A percentile compares a stretch with the other conserved stretches of the same genome.
These are phyloP conservation scores for Polydesmus complanatus DNA, from an alignment of 2,888 invertebrate species.

Conservation along the genomic window DNA sequence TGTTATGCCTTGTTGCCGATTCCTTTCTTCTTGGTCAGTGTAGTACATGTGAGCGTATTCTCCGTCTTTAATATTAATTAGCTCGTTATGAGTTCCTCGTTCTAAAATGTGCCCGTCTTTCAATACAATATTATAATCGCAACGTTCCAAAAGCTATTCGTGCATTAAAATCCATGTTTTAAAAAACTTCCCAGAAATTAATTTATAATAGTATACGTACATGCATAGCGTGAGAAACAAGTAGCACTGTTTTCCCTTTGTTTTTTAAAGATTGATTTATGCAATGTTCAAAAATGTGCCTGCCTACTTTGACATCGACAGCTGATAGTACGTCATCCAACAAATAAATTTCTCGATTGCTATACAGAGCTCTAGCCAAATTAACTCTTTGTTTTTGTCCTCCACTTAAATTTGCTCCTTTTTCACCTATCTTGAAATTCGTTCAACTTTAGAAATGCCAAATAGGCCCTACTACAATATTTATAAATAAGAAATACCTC, in stretches of 20 bases:
- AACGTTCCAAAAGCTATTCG: slow-evolving; percentile 40
- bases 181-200: not conserved
- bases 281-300: slow-evolving; percentile 38
- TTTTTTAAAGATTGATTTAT: slow-evolving; percentile 26
- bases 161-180: not conserved
- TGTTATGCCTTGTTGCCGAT: slow-evolving; percentile 1
- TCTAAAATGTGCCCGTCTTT: slow-evolving; percentile 42
- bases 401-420: slow-evolving; percentile 36
- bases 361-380: slow-evolving; percentile 43
- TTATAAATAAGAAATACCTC: slow-evolving; percentile 30
- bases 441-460: not conserved
- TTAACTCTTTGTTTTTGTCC: slow-evolving; percentile 43
- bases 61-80: slow-evolving; percentile 28
- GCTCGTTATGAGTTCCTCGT: slow-evolving; percentile 39
- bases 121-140: slow-evolving; percentile 44
- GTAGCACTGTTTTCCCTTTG: slow-evolving; percentile 27
- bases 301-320: slow-evolving; percentile 39
- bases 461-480: not conserved
- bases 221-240: slow-evolving; percentile 29
- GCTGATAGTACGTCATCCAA: slow-evolving; percentile 45
- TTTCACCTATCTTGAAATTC: slow-evolving; percentile 35
- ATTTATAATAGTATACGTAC: slow-evolving; percentile 19
- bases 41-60: slow-evolving; percentile 27
- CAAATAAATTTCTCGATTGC: slow-evolving; percentile 38
- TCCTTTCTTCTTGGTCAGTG: slow-evolving; percentile 13